phyloP scores from a whole-genome alignment of 2,888 invertebrate genomes.

The Drosophila antonietae region DNA sequence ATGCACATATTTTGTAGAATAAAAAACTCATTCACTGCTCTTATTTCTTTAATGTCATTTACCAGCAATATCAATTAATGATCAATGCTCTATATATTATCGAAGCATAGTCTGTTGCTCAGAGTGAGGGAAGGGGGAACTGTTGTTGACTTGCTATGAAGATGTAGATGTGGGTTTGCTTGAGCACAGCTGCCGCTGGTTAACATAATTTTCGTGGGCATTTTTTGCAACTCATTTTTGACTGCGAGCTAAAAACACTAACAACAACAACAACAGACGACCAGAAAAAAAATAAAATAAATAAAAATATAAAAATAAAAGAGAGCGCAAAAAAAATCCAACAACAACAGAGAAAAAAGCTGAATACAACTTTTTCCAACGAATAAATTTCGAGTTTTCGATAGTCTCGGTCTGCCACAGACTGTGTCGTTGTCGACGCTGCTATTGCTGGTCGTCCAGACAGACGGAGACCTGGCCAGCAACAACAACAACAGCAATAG shows the following conservation, averaged over 20 bases:
- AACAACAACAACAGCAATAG: slow-evolving; percentile 32
- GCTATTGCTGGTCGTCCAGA: slow-evolving; percentile 54
- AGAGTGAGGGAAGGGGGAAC: neutral
- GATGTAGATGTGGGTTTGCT: slow-evolving; percentile 47
- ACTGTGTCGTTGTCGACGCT: slow-evolving; percentile 62
- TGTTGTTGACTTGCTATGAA: slow-evolving; percentile 17
- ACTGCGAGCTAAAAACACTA: slow-evolving; percentile 46
- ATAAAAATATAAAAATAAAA: slow-evolving; percentile 26
- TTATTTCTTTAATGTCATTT: neutral
- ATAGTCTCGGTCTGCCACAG: slow-evolving; percentile 80
- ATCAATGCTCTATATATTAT: neutral
- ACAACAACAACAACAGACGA: slow-evolving; percentile 29
- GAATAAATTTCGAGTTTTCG: slow-evolving; percentile 81
- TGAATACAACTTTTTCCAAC: slow-evolving; percentile 78
- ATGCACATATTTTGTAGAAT: too few species aligned
- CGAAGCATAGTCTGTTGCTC: neutral
- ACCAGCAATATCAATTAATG: slow-evolving; percentile 2
- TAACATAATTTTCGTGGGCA: slow-evolving; percentile 81
- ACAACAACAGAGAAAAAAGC: slow-evolving; percentile 24
- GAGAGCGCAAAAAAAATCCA: slow-evolving; percentile 24
- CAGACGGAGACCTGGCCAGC: slow-evolving; percentile 67
- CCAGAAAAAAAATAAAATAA: slow-evolving; percentile 27
- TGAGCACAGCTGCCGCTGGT: slow-evolving; percentile 74
- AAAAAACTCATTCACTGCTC: neutral
- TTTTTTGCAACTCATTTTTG: slow-evolving; percentile 66